A percentile compares a stretch with the other conserved stretches of the same genome.
Evolutionary conservation across 2,113 vertebrate genomes (phyloP).

Genomic region (Saccopteryx leptura): DNA sequence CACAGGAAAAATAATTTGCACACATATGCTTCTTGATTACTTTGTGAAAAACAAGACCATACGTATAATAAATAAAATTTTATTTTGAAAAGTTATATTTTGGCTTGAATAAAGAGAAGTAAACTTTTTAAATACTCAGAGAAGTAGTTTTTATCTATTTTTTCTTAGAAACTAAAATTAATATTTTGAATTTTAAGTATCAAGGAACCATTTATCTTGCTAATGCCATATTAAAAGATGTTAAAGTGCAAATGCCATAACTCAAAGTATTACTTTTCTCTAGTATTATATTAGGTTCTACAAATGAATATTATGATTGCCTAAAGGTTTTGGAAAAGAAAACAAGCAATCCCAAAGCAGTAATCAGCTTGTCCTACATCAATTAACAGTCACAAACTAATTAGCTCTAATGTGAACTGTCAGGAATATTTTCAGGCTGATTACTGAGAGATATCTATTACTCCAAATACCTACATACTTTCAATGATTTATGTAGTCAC

Average conservation of each 20-base stretch:
- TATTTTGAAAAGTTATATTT: constrained; percentile 4
- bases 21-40: constrained; percentile 23
- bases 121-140: background rate
- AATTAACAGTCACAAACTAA: constrained; percentile 60
- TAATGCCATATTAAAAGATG: background rate
- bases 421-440: constrained; percentile 40
- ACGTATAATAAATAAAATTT: constrained; percentile 40
- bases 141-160: background rate
- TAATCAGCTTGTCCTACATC: background rate
- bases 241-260: constrained; percentile 23
- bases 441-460: constrained; percentile 40
- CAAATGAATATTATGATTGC: constrained; percentile 7
- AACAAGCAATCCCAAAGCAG: constrained; percentile 30
- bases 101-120: constrained; percentile 34
- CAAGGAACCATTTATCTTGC: background rate
- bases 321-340: constrained; percentile 35
- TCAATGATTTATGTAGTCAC: constrained; percentile 40
- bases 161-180: constrained; percentile 33
- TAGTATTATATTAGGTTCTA: background rate
- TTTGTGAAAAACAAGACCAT: constrained; percentile 25
- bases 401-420: constrained; percentile 53
- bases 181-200: background rate
- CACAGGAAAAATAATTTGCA: constrained; percentile 62
- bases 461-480: background rate
- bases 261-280: background rate